Conservation (phyloP, 1,140 invertebrate species). For the Atopsyche davidsoni region DNA sequence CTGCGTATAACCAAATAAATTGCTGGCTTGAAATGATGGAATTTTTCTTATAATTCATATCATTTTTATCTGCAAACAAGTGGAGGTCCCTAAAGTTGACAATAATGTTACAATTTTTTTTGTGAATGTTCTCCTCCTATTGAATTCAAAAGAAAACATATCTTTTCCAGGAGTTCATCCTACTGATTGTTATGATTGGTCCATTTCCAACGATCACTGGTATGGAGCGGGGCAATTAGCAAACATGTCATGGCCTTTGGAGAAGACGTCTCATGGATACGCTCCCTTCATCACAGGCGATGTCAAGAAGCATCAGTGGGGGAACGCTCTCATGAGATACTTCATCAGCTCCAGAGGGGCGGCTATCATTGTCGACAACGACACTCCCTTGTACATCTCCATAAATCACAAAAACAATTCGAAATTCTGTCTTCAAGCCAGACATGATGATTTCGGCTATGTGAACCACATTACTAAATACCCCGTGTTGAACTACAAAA, state of each 20-base stretch:
- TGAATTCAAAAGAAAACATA: neutral
- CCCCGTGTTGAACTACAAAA: conserved; percentile 74
- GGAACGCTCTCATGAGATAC: conserved; percentile 73
- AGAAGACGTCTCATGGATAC: conserved; percentile 62
- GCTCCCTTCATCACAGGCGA: conserved; percentile 79
- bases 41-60: too few relatives aligned
- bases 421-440: conserved; percentile 68
- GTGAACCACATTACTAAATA: conserved; percentile 58
- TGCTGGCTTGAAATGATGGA: too few relatives aligned
- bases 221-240: conserved; percentile 75
- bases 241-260: conserved; percentile 72
- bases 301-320: conserved; percentile 68
- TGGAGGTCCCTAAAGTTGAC: too few relatives aligned
- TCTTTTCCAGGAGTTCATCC: conserved; percentile 51
- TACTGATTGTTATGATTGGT: conserved; percentile 78
- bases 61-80: too few relatives aligned
- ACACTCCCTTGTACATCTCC: conserved; percentile 72
- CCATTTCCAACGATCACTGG: conserved; percentile 60
- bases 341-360: conserved; percentile 81
- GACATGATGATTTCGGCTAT: conserved; percentile 71
- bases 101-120: too few relatives aligned
- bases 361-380: conserved; percentile 67
- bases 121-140: too few relatives aligned
- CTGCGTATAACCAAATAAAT: too few relatives aligned
- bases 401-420: conserved; percentile 58